phyloP scores from a whole-genome alignment of 2,797 vertebrate genomes.

The Lepus townsendii region DNA sequence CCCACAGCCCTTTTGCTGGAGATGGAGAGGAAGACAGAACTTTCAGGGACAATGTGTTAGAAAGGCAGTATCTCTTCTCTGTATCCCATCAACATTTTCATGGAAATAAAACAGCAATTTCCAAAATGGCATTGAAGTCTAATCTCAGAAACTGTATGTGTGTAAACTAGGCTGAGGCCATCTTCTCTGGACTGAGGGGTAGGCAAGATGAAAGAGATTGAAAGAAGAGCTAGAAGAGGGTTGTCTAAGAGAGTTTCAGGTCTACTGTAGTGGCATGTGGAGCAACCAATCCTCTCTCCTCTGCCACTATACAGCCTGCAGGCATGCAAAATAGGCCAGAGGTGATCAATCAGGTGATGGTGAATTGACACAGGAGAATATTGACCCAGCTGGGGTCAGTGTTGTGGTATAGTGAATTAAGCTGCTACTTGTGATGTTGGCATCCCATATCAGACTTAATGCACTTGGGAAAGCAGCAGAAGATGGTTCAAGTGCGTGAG shows the following conservation, averaged over 20 bases:
- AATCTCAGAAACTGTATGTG: background rate
- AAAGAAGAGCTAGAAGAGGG: background rate
- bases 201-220: background rate
- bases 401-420: no score
- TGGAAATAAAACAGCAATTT: constrained; percentile 9
- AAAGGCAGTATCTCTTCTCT: background rate
- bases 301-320: no score
- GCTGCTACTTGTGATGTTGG: no score
- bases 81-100: background rate
- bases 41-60: background rate
- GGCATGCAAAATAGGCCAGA: background rate
- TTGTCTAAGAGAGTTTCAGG: background rate
- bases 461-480: no score
- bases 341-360: background rate
- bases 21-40: background rate
- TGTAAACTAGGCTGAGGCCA: background rate
- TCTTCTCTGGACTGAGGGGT: background rate
- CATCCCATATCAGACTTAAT: no score
- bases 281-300: background rate
- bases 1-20: rapidly evolving
- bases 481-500: no score
- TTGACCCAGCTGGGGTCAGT: no score
- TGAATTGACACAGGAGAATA: background rate
- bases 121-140: background rate
- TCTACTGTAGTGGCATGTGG: background rate